Evolutionary conservation across 2,888 invertebrate species (phyloP).

Genomic region (Phalangium opilio): DNA sequence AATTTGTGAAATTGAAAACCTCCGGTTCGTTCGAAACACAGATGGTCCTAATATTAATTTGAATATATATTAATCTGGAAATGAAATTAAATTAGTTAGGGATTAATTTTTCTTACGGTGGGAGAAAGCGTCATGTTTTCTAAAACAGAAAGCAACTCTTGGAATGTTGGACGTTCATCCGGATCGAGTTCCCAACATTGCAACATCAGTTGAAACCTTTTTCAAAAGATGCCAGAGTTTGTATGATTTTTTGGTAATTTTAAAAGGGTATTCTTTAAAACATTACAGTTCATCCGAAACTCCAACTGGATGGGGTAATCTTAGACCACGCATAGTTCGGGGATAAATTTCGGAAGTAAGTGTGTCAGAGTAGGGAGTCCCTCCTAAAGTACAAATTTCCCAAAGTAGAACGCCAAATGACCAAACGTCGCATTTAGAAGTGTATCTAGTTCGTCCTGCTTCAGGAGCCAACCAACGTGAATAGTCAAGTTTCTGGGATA

Average conservation of each 20-base stretch:
- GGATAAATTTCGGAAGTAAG: slow-evolving; percentile 35
- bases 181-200: slow-evolving; percentile 72
- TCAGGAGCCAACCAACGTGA: slow-evolving; percentile 66
- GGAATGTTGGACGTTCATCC: slow-evolving; percentile 59
- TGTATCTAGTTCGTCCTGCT: slow-evolving; percentile 47
- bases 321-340: slow-evolving; percentile 50
- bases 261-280: too few relatives aligned
- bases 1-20: too few relatives aligned
- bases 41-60: too few relatives aligned
- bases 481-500: slow-evolving; percentile 43
- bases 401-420: slow-evolving; percentile 64
- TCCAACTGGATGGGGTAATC: slow-evolving; percentile 56
- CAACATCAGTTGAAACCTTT: slow-evolving; percentile 51
- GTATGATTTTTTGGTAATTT: too few relatives aligned
- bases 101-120: slow-evolving; percentile 5
- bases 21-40: too few relatives aligned
- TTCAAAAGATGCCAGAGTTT: background rate
- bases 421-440: slow-evolving; percentile 64
- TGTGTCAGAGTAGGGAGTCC: too few relatives aligned
- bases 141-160: slow-evolving; percentile 17
- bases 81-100: too few relatives aligned
- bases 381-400: slow-evolving; percentile 60
- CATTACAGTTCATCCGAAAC: slow-evolving; percentile 52
- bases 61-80: too few relatives aligned
- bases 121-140: slow-evolving; percentile 18